These are phyloP conservation scores for Zele albiditarsus DNA, from an alignment of 2,888 invertebrate genomes.

Conservation along the genomic window DNA sequence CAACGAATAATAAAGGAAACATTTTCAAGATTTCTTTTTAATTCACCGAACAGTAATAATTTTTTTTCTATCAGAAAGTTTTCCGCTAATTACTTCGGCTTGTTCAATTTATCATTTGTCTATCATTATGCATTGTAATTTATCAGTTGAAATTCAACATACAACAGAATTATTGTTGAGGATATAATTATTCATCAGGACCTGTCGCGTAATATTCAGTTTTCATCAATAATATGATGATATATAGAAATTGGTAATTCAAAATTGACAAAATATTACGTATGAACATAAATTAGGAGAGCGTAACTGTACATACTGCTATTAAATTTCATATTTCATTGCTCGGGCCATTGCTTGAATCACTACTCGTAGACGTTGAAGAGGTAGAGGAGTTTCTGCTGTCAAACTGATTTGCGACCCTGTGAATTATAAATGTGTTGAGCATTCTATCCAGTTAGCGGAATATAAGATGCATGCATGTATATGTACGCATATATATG, in stretches of 20 bases:
- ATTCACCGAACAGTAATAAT: neutral
- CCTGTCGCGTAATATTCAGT: neutral
- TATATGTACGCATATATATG: neutral
- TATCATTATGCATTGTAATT: neutral
- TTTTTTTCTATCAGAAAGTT: slow-evolving; percentile 1
- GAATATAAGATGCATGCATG: neutral
- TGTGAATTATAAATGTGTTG: slow-evolving; percentile 44
- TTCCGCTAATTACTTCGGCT: neutral
- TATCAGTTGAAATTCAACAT: neutral
- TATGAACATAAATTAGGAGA: slow-evolving; percentile 58
- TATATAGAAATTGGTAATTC: slow-evolving; percentile 44
- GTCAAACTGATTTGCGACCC: slow-evolving; percentile 64
- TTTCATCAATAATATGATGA: slow-evolving; percentile 3
- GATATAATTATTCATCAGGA: neutral
- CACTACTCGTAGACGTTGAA: slow-evolving; percentile 57
- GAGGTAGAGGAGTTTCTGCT: slow-evolving; percentile 61
- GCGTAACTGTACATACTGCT: slow-evolving; percentile 56
- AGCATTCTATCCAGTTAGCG: slow-evolving; percentile 18
- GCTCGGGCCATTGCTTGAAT: slow-evolving; percentile 58
- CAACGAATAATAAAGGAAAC: neutral
- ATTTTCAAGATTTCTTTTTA: neutral
- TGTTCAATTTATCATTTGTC: neutral
- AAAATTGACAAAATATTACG: slow-evolving; percentile 52
- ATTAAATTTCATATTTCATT: slow-evolving; percentile 61
- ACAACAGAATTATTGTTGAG: neutral